phyloP scores from a whole-genome alignment of 2,888 invertebrate species.

The Morinoia aosen region DNA sequence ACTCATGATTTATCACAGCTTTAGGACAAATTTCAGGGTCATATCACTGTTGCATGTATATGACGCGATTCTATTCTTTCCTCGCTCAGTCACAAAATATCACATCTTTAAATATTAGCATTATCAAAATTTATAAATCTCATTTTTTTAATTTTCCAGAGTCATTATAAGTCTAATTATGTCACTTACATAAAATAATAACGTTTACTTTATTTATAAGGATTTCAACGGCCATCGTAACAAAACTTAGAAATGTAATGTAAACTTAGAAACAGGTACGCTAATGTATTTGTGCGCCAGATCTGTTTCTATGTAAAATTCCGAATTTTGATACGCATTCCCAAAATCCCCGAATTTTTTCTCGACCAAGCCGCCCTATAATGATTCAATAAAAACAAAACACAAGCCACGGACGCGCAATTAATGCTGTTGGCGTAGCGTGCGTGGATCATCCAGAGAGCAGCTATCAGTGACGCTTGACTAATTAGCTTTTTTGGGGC shows the following conservation, averaged over 20 bases:
- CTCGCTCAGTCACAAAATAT: neutral
- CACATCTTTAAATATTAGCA: neutral
- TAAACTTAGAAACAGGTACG: no score
- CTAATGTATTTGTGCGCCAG: no score
- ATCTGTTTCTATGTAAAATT: no score
- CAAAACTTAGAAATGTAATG: no score
- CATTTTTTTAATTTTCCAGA: no score
- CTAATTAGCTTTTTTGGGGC: constrained; percentile 43
- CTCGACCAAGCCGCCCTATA: neutral
- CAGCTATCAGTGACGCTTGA: constrained; percentile 24
- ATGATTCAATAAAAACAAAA: neutral
- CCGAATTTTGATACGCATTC: no score
- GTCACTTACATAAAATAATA: neutral
- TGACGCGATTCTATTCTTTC: neutral
- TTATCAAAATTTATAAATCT: neutral
- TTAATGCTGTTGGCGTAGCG: neutral
- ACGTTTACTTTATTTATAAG: neutral
- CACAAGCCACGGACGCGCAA: neutral
- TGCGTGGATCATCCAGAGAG: constrained; percentile 18
- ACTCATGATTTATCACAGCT: neutral
- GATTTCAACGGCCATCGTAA: neutral
- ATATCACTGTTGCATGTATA: neutral
- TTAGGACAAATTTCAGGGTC: neutral
- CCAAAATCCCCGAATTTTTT: neutral
- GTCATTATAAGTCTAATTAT: neutral